A percentile compares a stretch with the other conserved stretches of the same genome.
Evolutionary conservation across 1,140 invertebrate species (phyloP).

Genomic region (Arion vulgaris): DNA sequence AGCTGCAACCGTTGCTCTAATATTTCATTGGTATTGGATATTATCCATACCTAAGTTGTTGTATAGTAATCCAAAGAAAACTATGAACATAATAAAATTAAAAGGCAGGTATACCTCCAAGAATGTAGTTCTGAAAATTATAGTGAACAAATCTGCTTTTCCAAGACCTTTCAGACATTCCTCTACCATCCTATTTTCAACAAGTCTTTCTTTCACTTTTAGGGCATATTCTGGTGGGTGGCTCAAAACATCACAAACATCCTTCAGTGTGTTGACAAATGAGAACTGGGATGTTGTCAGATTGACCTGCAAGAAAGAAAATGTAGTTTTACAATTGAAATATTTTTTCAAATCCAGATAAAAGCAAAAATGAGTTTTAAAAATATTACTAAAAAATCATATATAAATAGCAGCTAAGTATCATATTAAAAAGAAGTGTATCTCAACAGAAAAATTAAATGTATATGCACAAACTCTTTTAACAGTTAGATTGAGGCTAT

Average conservation of each 20-base stretch:
- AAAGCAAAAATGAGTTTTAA: no score
- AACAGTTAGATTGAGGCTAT: no score
- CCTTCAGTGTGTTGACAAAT: neutral
- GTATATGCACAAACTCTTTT: no score
- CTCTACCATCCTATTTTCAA: neutral
- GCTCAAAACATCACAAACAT: slow-evolving; percentile 18
- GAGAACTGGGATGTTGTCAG: slow-evolving; percentile 21
- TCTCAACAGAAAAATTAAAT: no score
- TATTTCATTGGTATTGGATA: no score
- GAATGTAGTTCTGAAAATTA: slow-evolving; percentile 9
- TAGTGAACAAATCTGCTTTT: neutral
- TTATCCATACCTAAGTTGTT: no score
- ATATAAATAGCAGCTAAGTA: no score
- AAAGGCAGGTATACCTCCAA: neutral
- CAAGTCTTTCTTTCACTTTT: slow-evolving; percentile 12
- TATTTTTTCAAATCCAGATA: no score
- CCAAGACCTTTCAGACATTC: neutral
- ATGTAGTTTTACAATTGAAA: neutral
- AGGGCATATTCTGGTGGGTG: slow-evolving; percentile 25
- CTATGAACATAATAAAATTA: neutral
- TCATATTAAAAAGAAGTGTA: no score
- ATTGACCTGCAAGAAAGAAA: neutral
- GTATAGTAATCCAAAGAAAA: no score
- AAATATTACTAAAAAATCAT: no score
- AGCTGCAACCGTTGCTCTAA: no score